Conservation (phyloP, 2,797 vertebrate genomes). For the Melanotaenia nigrans region DNA sequence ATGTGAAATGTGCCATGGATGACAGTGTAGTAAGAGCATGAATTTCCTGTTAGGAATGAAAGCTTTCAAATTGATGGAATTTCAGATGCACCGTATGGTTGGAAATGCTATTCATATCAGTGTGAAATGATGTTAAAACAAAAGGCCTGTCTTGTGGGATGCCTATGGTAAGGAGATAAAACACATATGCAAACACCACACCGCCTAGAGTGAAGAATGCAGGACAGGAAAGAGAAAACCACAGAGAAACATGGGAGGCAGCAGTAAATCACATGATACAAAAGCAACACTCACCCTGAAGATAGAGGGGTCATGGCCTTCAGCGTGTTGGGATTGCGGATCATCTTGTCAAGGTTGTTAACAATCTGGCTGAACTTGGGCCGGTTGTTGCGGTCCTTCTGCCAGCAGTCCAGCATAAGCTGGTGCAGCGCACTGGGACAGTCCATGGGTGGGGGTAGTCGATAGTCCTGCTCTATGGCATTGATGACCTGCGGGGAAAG, state of each 20-base stretch:
- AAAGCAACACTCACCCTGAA: conserved; percentile 85
- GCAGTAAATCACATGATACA: conserved; percentile 2
- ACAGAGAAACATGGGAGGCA: not conserved
- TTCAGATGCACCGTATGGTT: conserved; percentile 30
- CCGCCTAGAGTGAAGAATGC: conserved; percentile 12
- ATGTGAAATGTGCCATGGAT: conserved; percentile 50
- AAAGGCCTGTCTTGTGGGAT: conserved; percentile 31
- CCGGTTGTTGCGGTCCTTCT: conserved; percentile 97
- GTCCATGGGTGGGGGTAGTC: conserved; percentile 97
- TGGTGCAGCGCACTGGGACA: conserved; percentile 96
- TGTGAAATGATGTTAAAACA: conserved; percentile 31
- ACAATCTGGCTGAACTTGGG: conserved; percentile 98
- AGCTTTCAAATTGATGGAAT: conserved; percentile 16
- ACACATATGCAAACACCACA: conserved; percentile 30
- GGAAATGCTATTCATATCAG: conserved; percentile 43
- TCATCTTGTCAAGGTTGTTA: conserved; percentile 99
- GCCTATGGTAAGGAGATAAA: conserved; percentile 33
- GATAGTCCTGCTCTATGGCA: conserved; percentile 97
- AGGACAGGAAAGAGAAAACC: conserved; percentile 5
- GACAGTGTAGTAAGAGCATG: conserved; percentile 53
- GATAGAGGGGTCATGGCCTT: conserved; percentile 98
- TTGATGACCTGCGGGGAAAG: conserved; percentile 92
- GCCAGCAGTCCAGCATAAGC: conserved; percentile 99
- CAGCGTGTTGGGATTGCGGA: conserved; percentile 96
- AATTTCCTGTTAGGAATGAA: conserved; percentile 40